Evolutionary conservation across 2,888 invertebrate species (phyloP), one percentile per base, ranked within the genome.

Genomic region (Adelphocoris suturalis): DNA sequence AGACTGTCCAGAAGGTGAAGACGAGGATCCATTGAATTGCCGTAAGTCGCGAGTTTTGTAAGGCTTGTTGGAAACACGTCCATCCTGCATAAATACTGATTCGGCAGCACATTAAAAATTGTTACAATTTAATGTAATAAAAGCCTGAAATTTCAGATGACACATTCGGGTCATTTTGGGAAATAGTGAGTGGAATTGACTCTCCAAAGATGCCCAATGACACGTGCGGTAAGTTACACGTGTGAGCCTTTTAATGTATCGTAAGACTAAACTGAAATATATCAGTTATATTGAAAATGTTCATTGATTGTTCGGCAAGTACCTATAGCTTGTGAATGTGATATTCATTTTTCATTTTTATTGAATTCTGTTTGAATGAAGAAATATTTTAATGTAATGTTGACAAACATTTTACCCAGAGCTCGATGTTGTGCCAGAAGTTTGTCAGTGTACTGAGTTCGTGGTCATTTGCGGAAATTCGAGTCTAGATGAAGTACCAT

Each of bases 1-100:
- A 9, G 94, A 95, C 92, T 95, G 95, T 91, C 93, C 93, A 0
- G 89, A 92, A 13, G 93, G 93, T 0, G 94, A 94, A 61, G 94
- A 94, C 89, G 94, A 94, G 91, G 91, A 92, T 37, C 76, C 76
- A 4, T 52, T 91, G 16, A 91, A 92, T 82, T 94, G 94, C 91
- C 92, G 94, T 94, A 92, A 93, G 93, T 93, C 27, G 57, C 11
- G 5, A 52, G 11, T 52, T 52, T 14, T 16, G 2, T 7, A 37
- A 4, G 3, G 37, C 52, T 52, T 2, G 12, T 7, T 52, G 52
- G 13, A 52, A 7, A 52, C 5, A 13, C 1, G 2, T 52, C 52
- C 52, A 13, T 52, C 3, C 37, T 4, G 37, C 37, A 4, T 52
- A 13, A 48, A 48, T 48, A 11, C 9, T 68, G n/a, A 3, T 9